phyloP scores from a whole-genome alignment of 92 coral and sea anemone genomes.

The Siderastrea siderea region DNA sequence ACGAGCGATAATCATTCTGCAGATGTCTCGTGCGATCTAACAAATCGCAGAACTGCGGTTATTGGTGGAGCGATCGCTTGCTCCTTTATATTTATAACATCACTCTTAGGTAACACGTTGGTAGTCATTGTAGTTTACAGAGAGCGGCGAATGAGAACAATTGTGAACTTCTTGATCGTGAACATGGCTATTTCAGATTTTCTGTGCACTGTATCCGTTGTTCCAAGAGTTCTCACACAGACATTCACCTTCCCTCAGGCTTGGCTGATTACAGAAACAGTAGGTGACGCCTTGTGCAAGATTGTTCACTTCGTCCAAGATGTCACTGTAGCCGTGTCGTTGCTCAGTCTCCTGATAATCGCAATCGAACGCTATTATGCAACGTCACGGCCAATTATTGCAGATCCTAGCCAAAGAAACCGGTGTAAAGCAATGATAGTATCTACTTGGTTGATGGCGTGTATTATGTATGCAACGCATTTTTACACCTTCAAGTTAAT shows the following conservation, averaged over 20 bases:
- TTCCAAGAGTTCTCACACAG: constrained; percentile 26
- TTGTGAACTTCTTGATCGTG: constrained; percentile 38
- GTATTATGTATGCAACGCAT: constrained; percentile 10
- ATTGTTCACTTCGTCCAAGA: constrained; percentile 47
- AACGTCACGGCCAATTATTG: constrained; percentile 5
- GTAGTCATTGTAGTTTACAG: constrained; percentile 35
- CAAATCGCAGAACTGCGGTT: neutral
- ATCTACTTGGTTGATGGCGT: constrained; percentile 30
- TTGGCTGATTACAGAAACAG: constrained; percentile 23
- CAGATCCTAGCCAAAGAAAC: neutral
- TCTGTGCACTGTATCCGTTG: constrained; percentile 20
- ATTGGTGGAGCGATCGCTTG: neutral
- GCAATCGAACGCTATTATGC: constrained; percentile 46
- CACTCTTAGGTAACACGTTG: constrained; percentile 28
- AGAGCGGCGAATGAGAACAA: constrained; percentile 27
- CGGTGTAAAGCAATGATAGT: neutral
- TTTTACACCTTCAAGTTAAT: constrained; percentile 18
- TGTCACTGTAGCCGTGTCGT: constrained; percentile 38
- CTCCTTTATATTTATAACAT: constrained; percentile 13
- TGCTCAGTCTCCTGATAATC: constrained; percentile 34
- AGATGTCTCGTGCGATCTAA: neutral
- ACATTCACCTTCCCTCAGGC: constrained; percentile 16
- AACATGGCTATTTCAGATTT: constrained; percentile 54
- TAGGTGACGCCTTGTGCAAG: constrained; percentile 39
- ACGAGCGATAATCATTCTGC: neutral